phyloP scores from a whole-genome alignment of 2,113 vertebrate species.

The Leiothrix lutea region DNA sequence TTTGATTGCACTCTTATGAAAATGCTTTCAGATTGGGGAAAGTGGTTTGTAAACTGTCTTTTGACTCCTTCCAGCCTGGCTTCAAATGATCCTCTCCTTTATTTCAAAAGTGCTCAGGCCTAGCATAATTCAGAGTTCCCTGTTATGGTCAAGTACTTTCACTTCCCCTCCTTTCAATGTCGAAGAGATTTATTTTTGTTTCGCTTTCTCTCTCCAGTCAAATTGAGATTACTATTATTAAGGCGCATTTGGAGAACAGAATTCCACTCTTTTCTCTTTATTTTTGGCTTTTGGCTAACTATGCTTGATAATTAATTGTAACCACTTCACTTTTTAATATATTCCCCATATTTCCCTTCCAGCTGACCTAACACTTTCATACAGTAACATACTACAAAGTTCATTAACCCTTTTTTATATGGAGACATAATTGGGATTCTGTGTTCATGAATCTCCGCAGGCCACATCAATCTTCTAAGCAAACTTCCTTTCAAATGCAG shows the following conservation, averaged over 20 bases:
- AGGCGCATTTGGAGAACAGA: conserved; percentile 31
- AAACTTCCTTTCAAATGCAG: conserved; percentile 66
- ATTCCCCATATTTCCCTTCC: conserved; percentile 51
- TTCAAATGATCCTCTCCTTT: not conserved
- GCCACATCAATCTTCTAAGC: conserved; percentile 27
- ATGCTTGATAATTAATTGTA: conserved; percentile 50
- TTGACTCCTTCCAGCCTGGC: not conserved
- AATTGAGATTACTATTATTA: conserved; percentile 39
- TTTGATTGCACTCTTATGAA: not conserved
- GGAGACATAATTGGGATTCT: conserved; percentile 11
- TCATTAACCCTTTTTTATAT: conserved; percentile 48
- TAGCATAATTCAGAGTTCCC: not conserved
- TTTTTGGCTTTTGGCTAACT: conserved; percentile 35
- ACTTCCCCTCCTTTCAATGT: not conserved
- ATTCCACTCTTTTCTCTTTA: conserved; percentile 32
- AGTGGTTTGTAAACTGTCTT: not conserved
- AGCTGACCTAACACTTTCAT: conserved; percentile 59
- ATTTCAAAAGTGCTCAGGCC: not conserved
- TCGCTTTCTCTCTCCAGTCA: conserved; percentile 32
- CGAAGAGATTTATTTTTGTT: conserved; percentile 51
- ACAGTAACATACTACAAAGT: conserved; percentile 57
- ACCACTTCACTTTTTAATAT: conserved; percentile 50
- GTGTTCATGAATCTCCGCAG: conserved; percentile 29
- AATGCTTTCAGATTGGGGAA: not conserved
- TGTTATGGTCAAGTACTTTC: not conserved